These are phyloP conservation scores for Aythya baeri DNA, from an alignment of 2,113 vertebrate genomes.

Conservation along the genomic window DNA sequence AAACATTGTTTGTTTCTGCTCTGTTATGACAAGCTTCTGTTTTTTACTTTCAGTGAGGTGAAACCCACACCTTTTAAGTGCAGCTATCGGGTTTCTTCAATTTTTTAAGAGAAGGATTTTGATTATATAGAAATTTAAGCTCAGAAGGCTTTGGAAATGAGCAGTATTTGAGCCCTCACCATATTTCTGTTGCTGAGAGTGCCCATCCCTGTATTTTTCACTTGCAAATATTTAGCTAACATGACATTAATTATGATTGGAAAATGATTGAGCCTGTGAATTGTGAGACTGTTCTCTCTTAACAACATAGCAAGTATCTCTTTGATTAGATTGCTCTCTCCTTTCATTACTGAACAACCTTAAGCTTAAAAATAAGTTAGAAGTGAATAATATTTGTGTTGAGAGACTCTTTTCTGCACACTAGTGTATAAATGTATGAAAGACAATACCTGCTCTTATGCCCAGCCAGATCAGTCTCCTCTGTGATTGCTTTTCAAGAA, in stretches of 20 bases:
- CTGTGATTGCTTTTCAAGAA: neutral
- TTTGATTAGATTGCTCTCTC: constrained; percentile 19
- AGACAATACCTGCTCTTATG: neutral
- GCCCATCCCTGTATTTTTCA: neutral
- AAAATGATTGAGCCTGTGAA: neutral
- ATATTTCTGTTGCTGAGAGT: neutral
- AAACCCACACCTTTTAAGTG: neutral
- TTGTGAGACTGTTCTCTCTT: neutral
- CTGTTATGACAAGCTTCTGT: no score
- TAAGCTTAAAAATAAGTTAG: neutral
- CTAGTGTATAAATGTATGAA: neutral
- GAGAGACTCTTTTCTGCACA: neutral
- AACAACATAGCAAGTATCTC: neutral
- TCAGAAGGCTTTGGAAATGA: neutral
- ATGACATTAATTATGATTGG: constrained; percentile 14
- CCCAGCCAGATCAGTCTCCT: neutral
- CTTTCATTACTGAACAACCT: constrained; percentile 3
- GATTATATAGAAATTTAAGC: neutral
- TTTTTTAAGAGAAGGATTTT: neutral
- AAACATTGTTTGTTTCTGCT: neutral
- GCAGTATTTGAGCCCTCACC: neutral
- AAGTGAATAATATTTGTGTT: neutral
- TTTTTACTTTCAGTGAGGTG: neutral
- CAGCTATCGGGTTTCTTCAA: accelerated
- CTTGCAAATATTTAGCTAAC: neutral